phyloP scores from a whole-genome alignment of 2,888 invertebrate species.

The Drosophila algonquin region DNA sequence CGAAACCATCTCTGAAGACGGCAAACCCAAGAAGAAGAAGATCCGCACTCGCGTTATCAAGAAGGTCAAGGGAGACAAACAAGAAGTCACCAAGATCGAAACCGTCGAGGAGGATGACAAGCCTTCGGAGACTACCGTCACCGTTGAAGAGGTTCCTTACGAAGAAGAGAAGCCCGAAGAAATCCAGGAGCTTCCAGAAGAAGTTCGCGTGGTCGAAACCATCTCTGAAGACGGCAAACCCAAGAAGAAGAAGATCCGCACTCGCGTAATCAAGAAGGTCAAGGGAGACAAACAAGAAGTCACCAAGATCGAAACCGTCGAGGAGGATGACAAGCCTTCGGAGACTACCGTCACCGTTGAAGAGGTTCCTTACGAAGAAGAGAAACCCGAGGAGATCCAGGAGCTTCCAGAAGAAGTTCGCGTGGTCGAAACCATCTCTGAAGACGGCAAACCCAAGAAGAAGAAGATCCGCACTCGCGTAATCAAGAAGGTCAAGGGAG shows the following conservation, averaged over 20 bases:
- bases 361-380: conserved; percentile 45
- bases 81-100: conserved; percentile 48
- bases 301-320: conserved; percentile 62
- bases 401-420: conserved; percentile 30
- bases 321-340: conserved; percentile 58
- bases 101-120: conserved; percentile 53
- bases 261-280: conserved; percentile 61
- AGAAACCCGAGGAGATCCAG: conserved; percentile 26
- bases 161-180: conserved; percentile 29
- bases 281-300: conserved; percentile 63
- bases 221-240: conserved; percentile 59
- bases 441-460: conserved; percentile 27
- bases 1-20: conserved; percentile 24
- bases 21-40: conserved; percentile 28
- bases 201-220: conserved; percentile 50
- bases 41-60: conserved; percentile 32
- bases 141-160: conserved; percentile 37
- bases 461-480: conserved; percentile 33
- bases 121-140: conserved; percentile 33
- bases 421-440: conserved; percentile 9
- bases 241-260: conserved; percentile 59
- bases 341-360: conserved; percentile 56
- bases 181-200: conserved; percentile 46
- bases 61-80: conserved; percentile 43
- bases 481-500: conserved; percentile 30